Percentiles rank a stretch among this genome's conserved stretches.
Evolutionary conservation across 2,113 vertebrate genomes (phyloP).

Genomic region (Gallinago paraguaiae): DNA sequence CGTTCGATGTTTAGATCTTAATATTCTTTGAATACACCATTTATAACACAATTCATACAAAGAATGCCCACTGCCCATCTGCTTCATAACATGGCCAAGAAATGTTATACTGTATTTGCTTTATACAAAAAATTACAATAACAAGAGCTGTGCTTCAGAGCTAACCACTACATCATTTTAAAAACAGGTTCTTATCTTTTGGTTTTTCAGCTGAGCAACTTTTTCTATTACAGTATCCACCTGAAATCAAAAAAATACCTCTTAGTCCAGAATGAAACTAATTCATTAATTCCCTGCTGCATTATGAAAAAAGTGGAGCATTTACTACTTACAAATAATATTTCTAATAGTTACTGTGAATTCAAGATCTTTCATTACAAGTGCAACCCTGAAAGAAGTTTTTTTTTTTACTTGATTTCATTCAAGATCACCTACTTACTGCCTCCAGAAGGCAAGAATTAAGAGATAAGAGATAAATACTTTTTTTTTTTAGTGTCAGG

Average conservation of each 20-base stretch:
- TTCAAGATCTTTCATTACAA: background rate
- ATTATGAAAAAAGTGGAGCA: background rate
- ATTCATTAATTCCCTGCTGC: background rate
- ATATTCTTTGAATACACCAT: background rate
- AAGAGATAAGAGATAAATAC: background rate
- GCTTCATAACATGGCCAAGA: background rate
- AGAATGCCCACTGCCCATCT: background rate
- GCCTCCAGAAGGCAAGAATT: background rate
- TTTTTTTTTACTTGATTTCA: background rate
- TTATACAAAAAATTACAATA: background rate
- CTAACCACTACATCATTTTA: background rate
- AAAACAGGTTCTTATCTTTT: background rate
- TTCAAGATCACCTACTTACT: background rate
- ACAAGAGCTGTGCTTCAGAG: background rate
- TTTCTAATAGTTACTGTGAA: background rate
- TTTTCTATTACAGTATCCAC: background rate
- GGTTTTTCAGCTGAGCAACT: background rate
- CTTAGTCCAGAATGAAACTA: background rate
- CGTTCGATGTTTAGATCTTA: background rate
- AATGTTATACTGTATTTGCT: background rate
- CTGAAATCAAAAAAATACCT: background rate
- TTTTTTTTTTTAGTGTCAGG: background rate
- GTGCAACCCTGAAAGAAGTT: background rate
- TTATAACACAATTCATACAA: background rate
- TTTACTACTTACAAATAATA: background rate